Evolutionary conservation across 1,140 invertebrate genomes (phyloP).

Genomic region (Heliconius melpomene): DNA sequence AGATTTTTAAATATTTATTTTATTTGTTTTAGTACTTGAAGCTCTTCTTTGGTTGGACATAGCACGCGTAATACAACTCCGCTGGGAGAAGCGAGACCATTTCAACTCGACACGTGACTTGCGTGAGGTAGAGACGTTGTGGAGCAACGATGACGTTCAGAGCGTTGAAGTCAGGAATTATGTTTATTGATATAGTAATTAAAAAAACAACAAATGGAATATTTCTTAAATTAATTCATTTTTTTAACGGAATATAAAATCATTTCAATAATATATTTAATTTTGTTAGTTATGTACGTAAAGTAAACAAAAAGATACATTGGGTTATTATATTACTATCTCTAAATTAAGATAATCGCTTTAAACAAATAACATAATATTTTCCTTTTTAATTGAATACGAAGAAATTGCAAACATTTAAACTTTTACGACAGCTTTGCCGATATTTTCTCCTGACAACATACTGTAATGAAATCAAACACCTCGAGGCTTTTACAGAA

Average conservation of each 20-base stretch:
- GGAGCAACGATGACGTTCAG: conserved; percentile 67
- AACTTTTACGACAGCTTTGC: conserved; percentile 82
- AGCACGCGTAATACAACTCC: conserved; percentile 50
- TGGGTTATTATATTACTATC: too few relatives aligned
- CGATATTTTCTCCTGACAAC: conserved; percentile 81
- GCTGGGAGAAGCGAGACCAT: conserved; percentile 58
- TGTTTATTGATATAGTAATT: neutral
- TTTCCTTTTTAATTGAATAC: too few relatives aligned
- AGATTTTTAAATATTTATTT: neutral
- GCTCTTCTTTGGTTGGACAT: conserved; percentile 68
- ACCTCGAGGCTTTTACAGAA: too few relatives aligned
- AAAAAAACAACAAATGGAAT: neutral
- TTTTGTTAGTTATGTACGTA: too few relatives aligned
- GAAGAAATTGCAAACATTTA: conserved; percentile 39
- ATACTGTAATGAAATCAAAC: too few relatives aligned
- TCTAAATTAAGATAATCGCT: too few relatives aligned
- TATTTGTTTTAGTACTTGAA: conserved; percentile 57
- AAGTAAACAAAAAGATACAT: too few relatives aligned
- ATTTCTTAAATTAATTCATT: neutral
- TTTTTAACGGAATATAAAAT: neutral
- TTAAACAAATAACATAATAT: too few relatives aligned
- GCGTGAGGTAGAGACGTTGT: conserved; percentile 59
- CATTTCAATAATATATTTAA: too few relatives aligned
- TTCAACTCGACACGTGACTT: conserved; percentile 24
- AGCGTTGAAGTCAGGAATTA: conserved; percentile 61